Conservation (phyloP, 2,888 invertebrate species). For the Euproctis similis region DNA sequence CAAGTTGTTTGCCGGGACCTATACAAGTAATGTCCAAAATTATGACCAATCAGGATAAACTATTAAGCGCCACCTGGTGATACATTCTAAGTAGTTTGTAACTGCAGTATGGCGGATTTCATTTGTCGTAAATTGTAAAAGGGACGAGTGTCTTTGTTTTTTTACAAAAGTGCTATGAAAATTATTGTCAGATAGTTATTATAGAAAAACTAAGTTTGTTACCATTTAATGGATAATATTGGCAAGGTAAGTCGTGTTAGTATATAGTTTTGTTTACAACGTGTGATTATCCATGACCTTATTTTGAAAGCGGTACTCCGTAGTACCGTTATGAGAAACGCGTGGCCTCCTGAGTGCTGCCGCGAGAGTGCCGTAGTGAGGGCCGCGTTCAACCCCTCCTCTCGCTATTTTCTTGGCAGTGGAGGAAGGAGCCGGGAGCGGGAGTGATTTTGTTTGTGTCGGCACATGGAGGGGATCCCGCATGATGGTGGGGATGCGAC, state of each 20-base stretch:
- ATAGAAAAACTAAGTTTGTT: slow-evolving; percentile 12
- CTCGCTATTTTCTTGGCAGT: slow-evolving; percentile 64
- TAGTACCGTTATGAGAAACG: slow-evolving; percentile 67
- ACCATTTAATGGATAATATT: slow-evolving; percentile 8
- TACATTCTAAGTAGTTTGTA: slow-evolving; percentile 32
- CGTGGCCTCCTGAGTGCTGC: slow-evolving; percentile 55
- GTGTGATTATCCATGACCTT: slow-evolving; percentile 67
- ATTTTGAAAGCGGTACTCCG: slow-evolving; percentile 65
- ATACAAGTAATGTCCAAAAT: background rate
- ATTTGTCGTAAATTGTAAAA: slow-evolving; percentile 53
- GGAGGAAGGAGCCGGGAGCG: slow-evolving; percentile 73
- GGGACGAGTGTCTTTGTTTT: slow-evolving; percentile 37
- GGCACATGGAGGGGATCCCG: slow-evolving; percentile 74
- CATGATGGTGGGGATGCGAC: slow-evolving; percentile 72
- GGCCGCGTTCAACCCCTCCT: slow-evolving; percentile 67
- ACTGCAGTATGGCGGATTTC: slow-evolving; percentile 64
- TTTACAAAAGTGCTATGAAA: slow-evolving; percentile 22
- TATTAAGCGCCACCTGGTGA: slow-evolving; percentile 53
- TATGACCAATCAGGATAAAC: slow-evolving; percentile 36
- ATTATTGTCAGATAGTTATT: slow-evolving; percentile 13
- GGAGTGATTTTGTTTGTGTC: slow-evolving; percentile 70
- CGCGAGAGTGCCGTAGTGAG: slow-evolving; percentile 54
- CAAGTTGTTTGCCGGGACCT: too few species aligned
- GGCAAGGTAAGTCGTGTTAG: slow-evolving; percentile 36
- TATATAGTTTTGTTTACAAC: slow-evolving; percentile 40